Evolutionary conservation across 2,797 vertebrate genomes (phyloP), one percentile per base, ranked within the genome.

Genomic region (Sebastes trivittatus): DNA sequence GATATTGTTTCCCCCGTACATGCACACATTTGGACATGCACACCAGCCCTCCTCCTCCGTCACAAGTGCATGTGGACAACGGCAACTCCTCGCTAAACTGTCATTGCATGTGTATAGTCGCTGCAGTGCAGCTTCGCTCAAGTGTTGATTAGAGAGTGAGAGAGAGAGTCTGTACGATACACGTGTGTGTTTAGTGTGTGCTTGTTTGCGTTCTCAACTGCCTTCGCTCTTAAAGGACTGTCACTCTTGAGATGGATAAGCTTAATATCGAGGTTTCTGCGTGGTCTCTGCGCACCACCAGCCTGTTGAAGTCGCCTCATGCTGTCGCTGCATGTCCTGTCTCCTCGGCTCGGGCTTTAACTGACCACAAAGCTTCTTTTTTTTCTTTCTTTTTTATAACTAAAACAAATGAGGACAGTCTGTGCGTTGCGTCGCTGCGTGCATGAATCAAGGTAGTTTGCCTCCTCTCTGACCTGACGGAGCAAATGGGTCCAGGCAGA

Each of bases 301-400:
- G 75, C 85, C 82, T 60, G 79, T 62, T 74, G 77, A 83, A 72
- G 73, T 83, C n/a, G 80, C 84, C 81, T 87, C 86, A 60, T 49
- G 82, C 84, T 82, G 81, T 78, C 8, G 81, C 89, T 92, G 90
- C 85, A 88, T 90, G 89, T 88, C 85, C 82, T 89, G 83, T 60
- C 83, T 83, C 72, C 32, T 77, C 8, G 56, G 60, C 81, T 74
- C 73, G 78, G 87, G 90, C 89, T 93, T 82, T 75, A 79, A 72
- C 71, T 52, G 77, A 78, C 83, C 76, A 38, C 72, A 23, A 8
- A 16, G 14, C 71, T 38, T 77, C 9, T 68, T 52, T 77, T n/a
- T 27, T 56, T 52, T 77, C 38, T 75, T 52, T 72, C 30, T 34
- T 58, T 74, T 38, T 67, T 66, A 64, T 22, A 46, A 66, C 42